Percentiles rank a stretch among this genome's conserved stretches.
These are phyloP conservation scores for Harlomillsia oculata DNA, from an alignment of 1,140 invertebrate species.

Conservation along the genomic window DNA sequence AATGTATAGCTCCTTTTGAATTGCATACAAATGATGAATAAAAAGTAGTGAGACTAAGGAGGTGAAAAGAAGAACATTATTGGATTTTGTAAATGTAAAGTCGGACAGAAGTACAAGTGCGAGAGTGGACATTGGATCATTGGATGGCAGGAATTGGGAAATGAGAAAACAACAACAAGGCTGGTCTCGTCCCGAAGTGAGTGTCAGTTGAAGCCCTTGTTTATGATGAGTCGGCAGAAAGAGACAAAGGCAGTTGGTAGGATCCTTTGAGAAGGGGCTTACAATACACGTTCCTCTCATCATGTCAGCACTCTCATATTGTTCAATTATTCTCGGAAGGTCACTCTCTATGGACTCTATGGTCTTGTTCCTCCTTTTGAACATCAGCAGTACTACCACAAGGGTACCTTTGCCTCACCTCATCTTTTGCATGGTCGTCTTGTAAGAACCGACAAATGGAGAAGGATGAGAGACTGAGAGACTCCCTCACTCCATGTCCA, in stretches of 20 bases:
- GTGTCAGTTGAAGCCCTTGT: slow-evolving; percentile 35
- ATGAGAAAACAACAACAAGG: slow-evolving; percentile 30
- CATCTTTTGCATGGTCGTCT: too few species aligned
- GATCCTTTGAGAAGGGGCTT: slow-evolving; percentile 30
- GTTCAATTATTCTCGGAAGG: slow-evolving; percentile 36
- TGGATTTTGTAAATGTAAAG: too few species aligned
- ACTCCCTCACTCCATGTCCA: slow-evolving; percentile 1
- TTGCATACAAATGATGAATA: neutral
- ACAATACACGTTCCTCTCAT: slow-evolving; percentile 31
- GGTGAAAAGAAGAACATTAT: neutral
- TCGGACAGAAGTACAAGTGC: too few species aligned
- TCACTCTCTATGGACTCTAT: slow-evolving; percentile 26
- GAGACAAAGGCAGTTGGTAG: slow-evolving; percentile 32
- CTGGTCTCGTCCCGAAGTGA: slow-evolving; percentile 17
- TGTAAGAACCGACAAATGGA: too few species aligned
- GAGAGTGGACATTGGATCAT: too few species aligned
- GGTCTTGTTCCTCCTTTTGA: neutral
- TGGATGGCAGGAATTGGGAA: slow-evolving; percentile 5
- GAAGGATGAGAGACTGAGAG: too few species aligned
- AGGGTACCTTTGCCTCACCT: neutral
- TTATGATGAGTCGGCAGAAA: slow-evolving; percentile 35
- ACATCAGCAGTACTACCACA: neutral
- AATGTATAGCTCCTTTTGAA: too few species aligned
- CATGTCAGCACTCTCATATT: slow-evolving; percentile 35
- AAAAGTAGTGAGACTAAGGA: neutral